These are phyloP conservation scores for Sitobion miscanthi DNA, from an alignment of 1,140 invertebrate species.

Conservation along the genomic window DNA sequence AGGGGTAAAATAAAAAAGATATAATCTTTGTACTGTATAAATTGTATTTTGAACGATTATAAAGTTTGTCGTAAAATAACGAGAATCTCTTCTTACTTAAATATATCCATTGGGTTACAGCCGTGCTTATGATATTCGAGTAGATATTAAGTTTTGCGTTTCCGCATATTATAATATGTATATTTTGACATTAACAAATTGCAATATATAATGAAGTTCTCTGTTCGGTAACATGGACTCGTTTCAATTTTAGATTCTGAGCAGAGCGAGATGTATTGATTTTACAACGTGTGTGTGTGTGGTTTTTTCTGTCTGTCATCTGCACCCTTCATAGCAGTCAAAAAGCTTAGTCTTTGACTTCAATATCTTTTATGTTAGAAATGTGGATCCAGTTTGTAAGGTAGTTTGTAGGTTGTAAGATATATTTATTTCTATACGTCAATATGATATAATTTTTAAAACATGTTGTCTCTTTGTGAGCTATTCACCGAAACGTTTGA, in stretches of 20 bases:
- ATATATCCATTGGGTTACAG: neutral
- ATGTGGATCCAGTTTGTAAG: neutral
- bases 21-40: neutral
- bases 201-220: neutral
- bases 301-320: neutral
- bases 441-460: too few species aligned
- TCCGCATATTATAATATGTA: neutral
- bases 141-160: neutral
- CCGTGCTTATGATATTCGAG: neutral
- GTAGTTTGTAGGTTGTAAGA: too few species aligned
- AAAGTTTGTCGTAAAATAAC: neutral
- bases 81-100: neutral
- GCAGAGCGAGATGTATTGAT: neutral
- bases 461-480: too few species aligned
- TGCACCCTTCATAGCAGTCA: neutral
- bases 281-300: neutral
- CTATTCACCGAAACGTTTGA: too few species aligned
- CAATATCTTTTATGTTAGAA: neutral
- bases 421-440: too few species aligned
- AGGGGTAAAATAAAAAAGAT: neutral
- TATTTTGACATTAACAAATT: neutral
- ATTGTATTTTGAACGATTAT: neutral
- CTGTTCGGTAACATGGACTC: neutral
- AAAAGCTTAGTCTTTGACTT: neutral
- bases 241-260: neutral